Base-by-base conservation (phyloP, 2,113 vertebrate species). In the Potamarius usumacintae region DNA sequence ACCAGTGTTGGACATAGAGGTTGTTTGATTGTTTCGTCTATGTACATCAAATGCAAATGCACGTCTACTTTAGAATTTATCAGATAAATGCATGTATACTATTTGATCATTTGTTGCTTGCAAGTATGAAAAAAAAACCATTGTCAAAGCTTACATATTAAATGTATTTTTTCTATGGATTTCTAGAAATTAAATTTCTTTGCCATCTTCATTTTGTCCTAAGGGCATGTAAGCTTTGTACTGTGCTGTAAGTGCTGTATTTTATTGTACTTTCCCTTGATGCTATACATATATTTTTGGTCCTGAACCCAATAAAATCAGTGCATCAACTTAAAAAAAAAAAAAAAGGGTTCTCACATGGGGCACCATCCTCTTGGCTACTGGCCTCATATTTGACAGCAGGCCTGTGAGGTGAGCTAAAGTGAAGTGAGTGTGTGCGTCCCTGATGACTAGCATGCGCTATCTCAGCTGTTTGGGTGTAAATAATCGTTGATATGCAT, bases 401-500 rank as follows among this genome's bases (percentile, higher is more conserved):
- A 58, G 82, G 82, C 87, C 82, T 78, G 65, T 88, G 85, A 88
- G 74, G 81, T 80, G 65, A 90, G 55, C 69, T 67, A 57, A 90
- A 86, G 87, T 86, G 90, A 88, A 89, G 74, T 60, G 84, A 50
- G 69, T 83, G 89, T 86, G 85, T 72, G 82, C 1, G 78, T 90
- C 88, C 87, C 90, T 90, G 90, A 91, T 90, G 90, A 90, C 86
- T 87, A 82, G 92, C 85, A 48, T 92, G 92, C 90, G 92, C 94
- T 85, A 87, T 88, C 91, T 94, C 90, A 94, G 95, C 94, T 95
- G 95, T 95, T 90, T 94, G 94, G 91, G 96, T 97, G 96, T 97
- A 96, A 97, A 97, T 96, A 97, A 96, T 96, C 95, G 96, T 94
- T 95, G 93, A 94, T 95, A 95, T 95, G 96, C 94, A 96, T 95